Evolutionary conservation across 2,888 invertebrate species (phyloP), one percentile per base, ranked within the genome.

Genomic region (Sclerodermus sp.): DNA sequence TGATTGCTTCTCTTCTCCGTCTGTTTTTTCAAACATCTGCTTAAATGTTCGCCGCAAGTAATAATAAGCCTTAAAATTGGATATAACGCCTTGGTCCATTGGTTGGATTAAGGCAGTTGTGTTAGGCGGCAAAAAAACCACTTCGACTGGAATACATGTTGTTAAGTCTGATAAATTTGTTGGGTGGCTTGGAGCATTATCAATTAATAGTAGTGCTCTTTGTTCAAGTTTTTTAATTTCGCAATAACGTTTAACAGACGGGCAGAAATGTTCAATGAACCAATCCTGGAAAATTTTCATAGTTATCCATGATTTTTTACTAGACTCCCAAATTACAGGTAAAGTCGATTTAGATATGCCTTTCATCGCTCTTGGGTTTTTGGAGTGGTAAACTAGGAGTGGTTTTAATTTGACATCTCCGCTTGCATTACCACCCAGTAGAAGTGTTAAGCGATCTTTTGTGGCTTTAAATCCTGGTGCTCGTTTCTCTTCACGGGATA

Each of bases 91-190:
- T 55, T 66, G 61, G 38, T 63, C 55, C 50, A 62, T 42, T 41
- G 62, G 60, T 53, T 66, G 65, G 37, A 66, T 42, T 36, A 64
- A 37, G 15, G 55, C 57, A 36, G 59, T 61, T 12, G 61, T 66
- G 52, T 64, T 64, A 36, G 47, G 57, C 16, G 60, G 53, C 10
- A 57, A 37, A 45, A 53, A 57, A 13, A 12, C 44, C 12, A 49
- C 47, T 15, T 31, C 30, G 17, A 59, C 53, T 46, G 38, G 51
- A 51, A 45, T 45, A 46, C 41, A 53, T 42, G 39, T 47, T 42
- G n/a, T 45, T 29, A 57, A 45, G 12, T 49, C 40, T 18, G 51
- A 46, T 12, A 42, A 37, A 42, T 50, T 32, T 9, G 45, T 42
- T 37, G 53, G 51, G 45, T 63, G 62, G 43, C 51, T 51, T 40